A percentile compares a stretch with the other conserved stretches of the same genome.
phyloP scores from a whole-genome alignment of 2,797 vertebrate species.

The Columba guinea region DNA sequence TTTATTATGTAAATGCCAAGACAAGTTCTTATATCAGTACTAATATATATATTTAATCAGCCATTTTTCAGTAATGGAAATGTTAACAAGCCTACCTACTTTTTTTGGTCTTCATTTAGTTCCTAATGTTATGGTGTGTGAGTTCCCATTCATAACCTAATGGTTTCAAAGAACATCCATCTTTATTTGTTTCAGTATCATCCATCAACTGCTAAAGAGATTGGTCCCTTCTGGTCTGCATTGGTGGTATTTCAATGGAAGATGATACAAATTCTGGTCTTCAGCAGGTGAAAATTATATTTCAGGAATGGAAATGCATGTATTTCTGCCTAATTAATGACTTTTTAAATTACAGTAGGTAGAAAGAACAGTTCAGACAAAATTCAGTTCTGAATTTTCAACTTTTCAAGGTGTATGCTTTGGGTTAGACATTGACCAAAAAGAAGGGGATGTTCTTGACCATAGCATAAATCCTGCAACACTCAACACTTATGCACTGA shows the following conservation, averaged over 20 bases:
- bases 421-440: background rate
- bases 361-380: background rate
- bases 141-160: background rate
- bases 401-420: background rate
- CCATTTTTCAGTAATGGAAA: background rate
- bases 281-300: background rate
- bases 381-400: background rate
- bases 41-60: background rate
- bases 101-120: background rate
- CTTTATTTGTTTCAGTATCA: background rate
- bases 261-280: background rate
- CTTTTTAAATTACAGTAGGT: background rate
- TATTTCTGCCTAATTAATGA: background rate
- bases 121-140: background rate
- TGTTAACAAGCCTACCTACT: background rate
- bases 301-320: background rate
- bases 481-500: background rate
- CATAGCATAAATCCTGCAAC: background rate
- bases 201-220: background rate
- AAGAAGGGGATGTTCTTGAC: background rate
- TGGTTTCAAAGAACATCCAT: background rate
- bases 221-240: background rate
- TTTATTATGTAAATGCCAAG: background rate
- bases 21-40: background rate
- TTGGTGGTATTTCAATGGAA: background rate